Base-by-base conservation (phyloP, 2,888 invertebrate species). In the Druceiella hillmani region DNA sequence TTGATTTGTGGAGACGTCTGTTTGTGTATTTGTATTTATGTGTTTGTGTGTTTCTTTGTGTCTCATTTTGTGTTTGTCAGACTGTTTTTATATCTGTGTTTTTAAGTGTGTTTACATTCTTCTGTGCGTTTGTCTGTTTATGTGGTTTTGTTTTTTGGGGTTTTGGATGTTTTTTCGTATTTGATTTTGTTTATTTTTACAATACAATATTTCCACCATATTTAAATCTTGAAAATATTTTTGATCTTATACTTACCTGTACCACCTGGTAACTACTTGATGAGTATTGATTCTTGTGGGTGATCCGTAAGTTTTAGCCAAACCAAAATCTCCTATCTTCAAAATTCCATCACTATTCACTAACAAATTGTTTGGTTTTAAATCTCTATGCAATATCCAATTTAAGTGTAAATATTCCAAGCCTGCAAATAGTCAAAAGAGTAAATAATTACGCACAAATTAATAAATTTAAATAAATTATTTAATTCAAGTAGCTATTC, bases 301-400 rank as follows among this genome's bases (percentile, higher is more conserved):
- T 1, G 98, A 97, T 1, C 98, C 99, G 70, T 85, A 99, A 55
- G 89, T 87, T 59, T 97, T 94, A 0, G 99, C 99, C 46, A 99
- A 74, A 58, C 99, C 99, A 75, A 99, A 99, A 79, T 99, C 99
- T 46, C 94, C 98, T 53, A 99, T 87, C 71, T 99, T 99, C 4
- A 99, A 66, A 13, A 95, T 76, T 3, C 99, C 99, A 50, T 85
- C 81, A 15, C 83, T 76, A 61, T 95, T 92, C 14, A 99, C 88
- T 15, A 99, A 74, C 55, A 99, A 80, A 74, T 99, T 99, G 62
- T 99, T 99, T 1, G 99, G 99, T 63, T 99, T 99, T 52, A 99
- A 74, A 78, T 99, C 99, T 59, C 98, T 79, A 59, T 99, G 99
- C 33, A 99, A 67, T 53, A 99, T 93, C 93, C 95, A 99, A 61